Percentiles rank a stretch among this genome's conserved stretches.
Evolutionary conservation across 2,888 invertebrate genomes (phyloP).

Genomic region (Ferdinandea cuprea): DNA sequence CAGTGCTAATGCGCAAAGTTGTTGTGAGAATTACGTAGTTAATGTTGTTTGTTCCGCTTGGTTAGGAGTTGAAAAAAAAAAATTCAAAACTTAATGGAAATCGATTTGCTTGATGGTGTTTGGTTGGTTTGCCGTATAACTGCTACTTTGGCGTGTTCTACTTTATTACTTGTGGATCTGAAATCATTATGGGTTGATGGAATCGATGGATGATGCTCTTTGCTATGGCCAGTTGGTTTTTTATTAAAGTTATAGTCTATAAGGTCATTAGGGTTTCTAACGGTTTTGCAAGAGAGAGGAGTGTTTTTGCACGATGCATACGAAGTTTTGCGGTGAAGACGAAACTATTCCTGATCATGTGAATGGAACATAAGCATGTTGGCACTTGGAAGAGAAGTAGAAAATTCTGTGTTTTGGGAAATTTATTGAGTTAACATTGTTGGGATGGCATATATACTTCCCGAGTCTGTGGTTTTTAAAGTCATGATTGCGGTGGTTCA

Average conservation of each 20-base stretch:
- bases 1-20: slow-evolving; percentile 47
- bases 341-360: slow-evolving; percentile 10
- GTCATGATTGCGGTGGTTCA: too few species aligned
- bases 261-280: slow-evolving; percentile 58
- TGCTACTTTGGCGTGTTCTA: slow-evolving; percentile 51
- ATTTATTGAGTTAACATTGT: too few species aligned
- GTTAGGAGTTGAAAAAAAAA: slow-evolving; percentile 35
- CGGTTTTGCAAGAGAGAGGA: slow-evolving; percentile 22
- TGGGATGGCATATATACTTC: too few species aligned
- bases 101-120: slow-evolving; percentile 61
- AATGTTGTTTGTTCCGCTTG: slow-evolving; percentile 60
- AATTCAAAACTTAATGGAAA: slow-evolving; percentile 68
- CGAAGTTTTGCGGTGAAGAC: not conserved
- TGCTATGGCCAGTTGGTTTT: slow-evolving; percentile 15
- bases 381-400: not conserved
- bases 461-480: too few species aligned
- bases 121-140: slow-evolving; percentile 25
- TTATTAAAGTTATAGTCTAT: slow-evolving; percentile 16
- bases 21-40: slow-evolving; percentile 11
- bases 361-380: not conserved
- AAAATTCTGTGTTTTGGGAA: too few species aligned
- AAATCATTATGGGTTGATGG: slow-evolving; percentile 12
- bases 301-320: slow-evolving; percentile 31
- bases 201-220: slow-evolving; percentile 23
- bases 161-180: slow-evolving; percentile 35